phyloP scores from a whole-genome alignment of 2,113 vertebrate genomes.

The Cisticola juncidis region DNA sequence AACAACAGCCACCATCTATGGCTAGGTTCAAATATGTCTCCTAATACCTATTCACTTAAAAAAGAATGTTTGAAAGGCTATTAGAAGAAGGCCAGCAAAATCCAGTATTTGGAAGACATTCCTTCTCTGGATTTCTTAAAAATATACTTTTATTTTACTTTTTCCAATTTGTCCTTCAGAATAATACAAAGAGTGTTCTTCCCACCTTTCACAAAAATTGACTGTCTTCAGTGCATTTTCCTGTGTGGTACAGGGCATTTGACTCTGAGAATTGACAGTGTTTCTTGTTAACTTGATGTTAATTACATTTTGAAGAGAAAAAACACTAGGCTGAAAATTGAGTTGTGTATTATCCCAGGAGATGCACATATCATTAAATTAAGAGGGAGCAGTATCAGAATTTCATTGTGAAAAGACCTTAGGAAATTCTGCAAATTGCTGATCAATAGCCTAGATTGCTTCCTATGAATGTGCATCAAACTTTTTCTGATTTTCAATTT shows the following conservation, averaged over 20 bases:
- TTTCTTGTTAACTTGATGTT: not conserved
- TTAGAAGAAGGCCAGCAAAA: not conserved
- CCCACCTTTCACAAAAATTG: not conserved
- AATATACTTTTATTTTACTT: not conserved
- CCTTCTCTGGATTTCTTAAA: not conserved
- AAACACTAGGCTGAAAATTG: not conserved
- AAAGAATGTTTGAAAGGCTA: not conserved
- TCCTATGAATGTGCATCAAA: not conserved
- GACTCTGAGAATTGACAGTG: not conserved
- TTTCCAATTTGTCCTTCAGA: not conserved
- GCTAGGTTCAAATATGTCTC: not conserved
- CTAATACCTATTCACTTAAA: not conserved
- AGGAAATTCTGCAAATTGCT: not conserved
- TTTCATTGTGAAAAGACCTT: not conserved
- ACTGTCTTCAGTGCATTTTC: not conserved
- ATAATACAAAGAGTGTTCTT: not conserved
- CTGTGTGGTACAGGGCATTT: not conserved
- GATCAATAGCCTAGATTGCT: not conserved
- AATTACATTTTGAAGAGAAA: constrained; percentile 2
- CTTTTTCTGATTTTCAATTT: not conserved
- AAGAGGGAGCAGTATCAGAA: not conserved
- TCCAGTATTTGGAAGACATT: not conserved
- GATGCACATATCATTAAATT: not conserved
- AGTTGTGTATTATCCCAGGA: not conserved
- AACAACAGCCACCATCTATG: rapidly evolving